phyloP scores from a whole-genome alignment of 2,113 vertebrate species.

The Acanthochromis polyacanthus region DNA sequence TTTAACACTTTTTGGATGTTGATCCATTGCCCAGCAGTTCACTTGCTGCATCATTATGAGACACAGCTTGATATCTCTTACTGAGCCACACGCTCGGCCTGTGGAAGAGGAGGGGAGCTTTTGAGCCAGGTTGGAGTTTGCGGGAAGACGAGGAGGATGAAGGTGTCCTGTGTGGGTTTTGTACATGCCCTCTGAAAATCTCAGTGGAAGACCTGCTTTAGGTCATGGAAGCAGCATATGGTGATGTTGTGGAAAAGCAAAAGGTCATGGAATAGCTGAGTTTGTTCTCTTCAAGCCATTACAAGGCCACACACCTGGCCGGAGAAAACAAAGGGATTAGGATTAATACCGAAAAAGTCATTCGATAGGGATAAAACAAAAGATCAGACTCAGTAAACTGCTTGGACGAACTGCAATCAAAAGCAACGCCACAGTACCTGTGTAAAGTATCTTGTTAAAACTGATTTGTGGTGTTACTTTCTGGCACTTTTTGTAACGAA shows the following conservation, averaged over 20 bases:
- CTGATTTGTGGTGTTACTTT: constrained; percentile 4
- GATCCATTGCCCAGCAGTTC: constrained; percentile 42
- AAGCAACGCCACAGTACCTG: not conserved
- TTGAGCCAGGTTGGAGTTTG: constrained; percentile 13
- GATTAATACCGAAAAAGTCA: constrained; percentile 23
- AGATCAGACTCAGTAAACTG: constrained; percentile 3
- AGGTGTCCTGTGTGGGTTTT: constrained; percentile 6
- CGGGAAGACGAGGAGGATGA: not conserved
- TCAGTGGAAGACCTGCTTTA: constrained; percentile 47
- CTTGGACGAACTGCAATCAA: constrained; percentile 11
- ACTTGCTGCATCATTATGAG: constrained; percentile 60
- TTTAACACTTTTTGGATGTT: constrained; percentile 51
- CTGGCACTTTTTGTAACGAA: constrained; percentile 21
- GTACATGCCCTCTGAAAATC: constrained; percentile 45
- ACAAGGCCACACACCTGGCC: not conserved
- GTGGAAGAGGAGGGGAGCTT: constrained; percentile 1
- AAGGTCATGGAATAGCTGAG: constrained; percentile 45
- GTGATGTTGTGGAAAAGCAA: constrained; percentile 10
- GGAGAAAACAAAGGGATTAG: constrained; percentile 18
- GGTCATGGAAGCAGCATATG: constrained; percentile 61
- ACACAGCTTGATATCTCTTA: constrained; percentile 35
- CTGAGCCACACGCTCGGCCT: constrained; percentile 21
- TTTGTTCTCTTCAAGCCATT: constrained; percentile 21
- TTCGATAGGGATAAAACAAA: constrained; percentile 5
- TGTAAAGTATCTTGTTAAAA: constrained; percentile 6